Base-by-base conservation (phyloP, 2,888 invertebrate genomes). In the Agapostemon virescens region DNA sequence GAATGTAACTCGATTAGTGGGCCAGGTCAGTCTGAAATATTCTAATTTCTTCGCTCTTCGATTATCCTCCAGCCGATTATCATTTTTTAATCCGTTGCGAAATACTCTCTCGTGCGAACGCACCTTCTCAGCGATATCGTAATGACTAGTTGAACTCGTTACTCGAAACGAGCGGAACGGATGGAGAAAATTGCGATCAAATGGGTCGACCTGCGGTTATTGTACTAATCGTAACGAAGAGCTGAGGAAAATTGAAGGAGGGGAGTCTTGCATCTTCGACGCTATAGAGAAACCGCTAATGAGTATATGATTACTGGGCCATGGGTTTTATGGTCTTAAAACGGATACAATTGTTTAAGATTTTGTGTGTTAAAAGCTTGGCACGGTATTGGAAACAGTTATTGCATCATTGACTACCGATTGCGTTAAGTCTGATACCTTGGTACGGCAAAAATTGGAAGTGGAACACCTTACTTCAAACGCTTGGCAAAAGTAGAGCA, bases 11-110 rank as follows among this genome's bases (percentile, higher is more conserved):
- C 58, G 58, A 80, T 80, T 66, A 73, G 13, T 26, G 66, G 55
- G 36, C 40, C 64, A 73, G 79, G 73, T 73, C 79, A 66, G 73
- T 80, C 58, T 69, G 55, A 69, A 69, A 66, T 74, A 80, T 79
- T 79, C 66, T 64, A 30, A 80, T 73, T 45, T 61, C 9, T 6
- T 15, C 38, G 58, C 38, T 55, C 42, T n/a, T 45, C 79, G 38
- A 23, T 79, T 38, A 33, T 61, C 23, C 49, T 20, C 45, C 55
- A 11, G n/a, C 23, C 64, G 26, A 64, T 72, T 72, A 63, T 38
- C 42, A 63, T 49, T 68, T 72, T 72, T 71, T 71, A 71, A 63
- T 71, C 45, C 36, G n/a, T 23, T 30, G 2, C 52, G 38, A 23
- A 17, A 42, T 64, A 55, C n/a, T 52, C 26, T 26, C 23, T 11